A percentile compares a stretch with the other conserved stretches of the same genome.
Conservation (phyloP, 2,888 invertebrate genomes). For the Tetheella fluctuosa region DNA sequence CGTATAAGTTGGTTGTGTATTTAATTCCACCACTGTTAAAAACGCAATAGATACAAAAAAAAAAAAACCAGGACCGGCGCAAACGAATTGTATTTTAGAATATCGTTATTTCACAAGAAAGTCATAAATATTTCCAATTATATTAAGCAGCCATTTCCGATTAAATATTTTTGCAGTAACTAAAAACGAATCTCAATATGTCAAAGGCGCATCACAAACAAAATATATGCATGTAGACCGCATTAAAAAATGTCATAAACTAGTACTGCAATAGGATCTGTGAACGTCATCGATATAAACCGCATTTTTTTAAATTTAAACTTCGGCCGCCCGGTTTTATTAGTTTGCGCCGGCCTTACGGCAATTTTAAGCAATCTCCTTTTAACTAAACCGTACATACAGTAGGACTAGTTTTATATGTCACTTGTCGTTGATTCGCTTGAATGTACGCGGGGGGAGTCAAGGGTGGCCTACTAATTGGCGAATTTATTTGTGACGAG, state of each 20-base stretch:
- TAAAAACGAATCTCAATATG: too few relatives aligned
- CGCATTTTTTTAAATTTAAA: too few relatives aligned
- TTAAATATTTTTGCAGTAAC: too few relatives aligned
- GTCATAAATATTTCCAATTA: too few relatives aligned
- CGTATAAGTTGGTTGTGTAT: not conserved
- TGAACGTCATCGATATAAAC: too few relatives aligned
- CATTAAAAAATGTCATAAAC: too few relatives aligned
- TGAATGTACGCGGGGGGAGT: conserved; percentile 8
- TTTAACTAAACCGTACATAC: conserved; percentile 42
- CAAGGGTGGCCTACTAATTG: not conserved
- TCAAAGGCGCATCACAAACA: too few relatives aligned
- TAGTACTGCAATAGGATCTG: too few relatives aligned
- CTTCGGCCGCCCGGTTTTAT: too few relatives aligned
- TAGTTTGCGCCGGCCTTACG: not conserved
- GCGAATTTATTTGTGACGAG: not conserved
- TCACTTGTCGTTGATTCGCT: conserved; percentile 29
- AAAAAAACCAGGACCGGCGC: not conserved
- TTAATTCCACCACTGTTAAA: not conserved
- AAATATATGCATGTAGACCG: too few relatives aligned
- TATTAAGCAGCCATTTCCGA: too few relatives aligned
- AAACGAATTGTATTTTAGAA: not conserved
- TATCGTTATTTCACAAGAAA: not conserved
- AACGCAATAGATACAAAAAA: not conserved
- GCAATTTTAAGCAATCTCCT: not conserved
- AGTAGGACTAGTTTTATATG: conserved; percentile 30